Conservation (phyloP, 2,113 vertebrate species). For the Bubo blakistoni region DNA sequence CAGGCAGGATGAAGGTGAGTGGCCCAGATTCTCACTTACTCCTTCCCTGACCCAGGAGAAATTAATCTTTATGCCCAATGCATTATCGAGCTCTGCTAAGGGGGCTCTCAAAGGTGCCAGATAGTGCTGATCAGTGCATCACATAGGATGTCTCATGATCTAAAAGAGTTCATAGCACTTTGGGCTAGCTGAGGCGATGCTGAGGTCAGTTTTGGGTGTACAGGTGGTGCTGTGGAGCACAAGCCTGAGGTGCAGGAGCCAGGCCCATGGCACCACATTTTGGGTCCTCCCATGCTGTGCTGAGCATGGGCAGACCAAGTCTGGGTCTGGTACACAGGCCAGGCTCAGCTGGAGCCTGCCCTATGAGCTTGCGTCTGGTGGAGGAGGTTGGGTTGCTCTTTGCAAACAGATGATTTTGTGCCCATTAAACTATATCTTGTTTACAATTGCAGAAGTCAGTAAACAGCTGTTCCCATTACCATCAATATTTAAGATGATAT, state of each 20-base stretch:
- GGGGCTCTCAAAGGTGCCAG: neutral
- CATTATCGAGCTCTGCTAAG: neutral
- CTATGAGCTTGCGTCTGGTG: neutral
- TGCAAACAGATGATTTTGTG: neutral
- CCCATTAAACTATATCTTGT: neutral
- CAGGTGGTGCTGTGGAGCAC: neutral
- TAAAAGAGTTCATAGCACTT: neutral
- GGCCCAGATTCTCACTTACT: neutral
- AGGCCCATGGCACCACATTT: neutral
- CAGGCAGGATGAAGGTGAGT: neutral
- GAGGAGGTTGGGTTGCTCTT: neutral
- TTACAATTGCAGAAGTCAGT: neutral
- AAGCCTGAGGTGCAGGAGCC: neutral
- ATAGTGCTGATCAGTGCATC: neutral
- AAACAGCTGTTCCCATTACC: neutral
- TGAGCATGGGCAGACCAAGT: rapidly evolving
- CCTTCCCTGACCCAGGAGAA: neutral
- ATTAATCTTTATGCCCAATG: neutral
- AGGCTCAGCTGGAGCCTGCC: neutral
- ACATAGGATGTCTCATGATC: neutral
- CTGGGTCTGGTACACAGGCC: neutral
- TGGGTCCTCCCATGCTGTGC: neutral
- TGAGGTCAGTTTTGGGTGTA: neutral
- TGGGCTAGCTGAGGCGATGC: neutral
- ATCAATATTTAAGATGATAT: neutral